Conservation (phyloP, 1,140 invertebrate species). For the Ceratosolen fusciceps region DNA sequence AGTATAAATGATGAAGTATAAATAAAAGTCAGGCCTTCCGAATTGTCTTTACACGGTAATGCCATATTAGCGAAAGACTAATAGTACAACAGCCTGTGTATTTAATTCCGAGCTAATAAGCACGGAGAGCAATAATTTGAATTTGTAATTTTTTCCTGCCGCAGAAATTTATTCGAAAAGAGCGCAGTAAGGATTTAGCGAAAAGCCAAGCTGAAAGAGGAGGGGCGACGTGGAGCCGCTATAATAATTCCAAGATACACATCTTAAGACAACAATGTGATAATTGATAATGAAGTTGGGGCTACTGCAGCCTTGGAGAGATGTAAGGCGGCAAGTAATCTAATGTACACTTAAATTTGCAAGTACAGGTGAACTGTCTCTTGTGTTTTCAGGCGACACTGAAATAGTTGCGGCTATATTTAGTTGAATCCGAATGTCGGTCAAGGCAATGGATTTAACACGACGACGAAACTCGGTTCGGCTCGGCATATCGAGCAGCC, state of each 20-base stretch:
- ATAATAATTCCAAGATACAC: not conserved
- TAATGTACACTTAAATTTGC: not conserved
- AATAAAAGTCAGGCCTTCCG: too few relatives aligned
- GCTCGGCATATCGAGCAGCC: not conserved
- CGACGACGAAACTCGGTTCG: conserved; percentile 41
- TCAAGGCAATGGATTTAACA: conserved; percentile 67
- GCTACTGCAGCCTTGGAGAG: conserved; percentile 14
- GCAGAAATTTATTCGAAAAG: too few relatives aligned
- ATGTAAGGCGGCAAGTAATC: not conserved
- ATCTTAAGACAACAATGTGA: not conserved
- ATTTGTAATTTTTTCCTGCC: too few relatives aligned
- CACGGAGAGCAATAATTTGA: too few relatives aligned
- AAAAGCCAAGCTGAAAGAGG: too few relatives aligned
- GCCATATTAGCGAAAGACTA: too few relatives aligned
- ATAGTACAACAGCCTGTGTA: too few relatives aligned
- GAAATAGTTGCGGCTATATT: conserved; percentile 38
- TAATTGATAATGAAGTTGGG: not conserved
- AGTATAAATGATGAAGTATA: too few relatives aligned
- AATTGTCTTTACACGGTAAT: too few relatives aligned
- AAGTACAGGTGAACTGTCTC: not conserved
- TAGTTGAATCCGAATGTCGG: conserved; percentile 61
- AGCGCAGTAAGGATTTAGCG: too few relatives aligned
- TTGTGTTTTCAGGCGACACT: conserved; percentile 25
- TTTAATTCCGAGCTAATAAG: too few relatives aligned
- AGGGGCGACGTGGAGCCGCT: too few relatives aligned